phyloP scores from a whole-genome alignment of 2,113 vertebrate species.

The Rattus rattus region DNA sequence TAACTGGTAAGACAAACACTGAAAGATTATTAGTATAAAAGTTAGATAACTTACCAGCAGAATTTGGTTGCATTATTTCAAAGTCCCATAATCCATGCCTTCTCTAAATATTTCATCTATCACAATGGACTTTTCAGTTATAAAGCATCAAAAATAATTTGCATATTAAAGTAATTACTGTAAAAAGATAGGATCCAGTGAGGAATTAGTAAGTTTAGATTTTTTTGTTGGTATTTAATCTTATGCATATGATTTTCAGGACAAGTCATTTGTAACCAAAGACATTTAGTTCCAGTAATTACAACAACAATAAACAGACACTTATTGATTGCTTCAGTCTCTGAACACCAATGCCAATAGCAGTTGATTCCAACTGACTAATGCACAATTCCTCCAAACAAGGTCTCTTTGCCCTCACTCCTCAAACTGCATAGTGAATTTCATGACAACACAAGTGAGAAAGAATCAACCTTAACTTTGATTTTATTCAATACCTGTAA shows the following conservation, averaged over 20 bases:
- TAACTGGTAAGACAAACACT: background rate
- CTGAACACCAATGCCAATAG: background rate
- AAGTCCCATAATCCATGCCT: background rate
- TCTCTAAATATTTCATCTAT: conserved; percentile 40
- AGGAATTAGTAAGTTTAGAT: background rate
- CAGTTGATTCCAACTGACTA: background rate
- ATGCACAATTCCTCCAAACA: background rate
- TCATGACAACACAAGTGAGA: conserved; percentile 18
- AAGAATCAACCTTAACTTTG: background rate
- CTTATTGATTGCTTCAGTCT: background rate
- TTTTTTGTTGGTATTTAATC: background rate
- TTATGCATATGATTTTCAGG: background rate
- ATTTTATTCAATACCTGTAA: background rate
- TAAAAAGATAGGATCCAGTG: conserved; percentile 4
- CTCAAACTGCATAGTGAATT: background rate
- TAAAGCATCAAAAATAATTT: background rate
- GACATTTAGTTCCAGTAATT: background rate
- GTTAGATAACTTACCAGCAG: background rate
- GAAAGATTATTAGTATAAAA: background rate
- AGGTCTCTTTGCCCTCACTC: background rate
- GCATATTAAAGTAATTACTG: background rate
- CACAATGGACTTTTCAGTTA: background rate
- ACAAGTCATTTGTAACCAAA: background rate
- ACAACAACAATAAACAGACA: background rate
- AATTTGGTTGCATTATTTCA: background rate